These are phyloP conservation scores for Poeciliopsis gracilis DNA, from an alignment of 2,797 vertebrate genomes.

Conservation along the genomic window DNA sequence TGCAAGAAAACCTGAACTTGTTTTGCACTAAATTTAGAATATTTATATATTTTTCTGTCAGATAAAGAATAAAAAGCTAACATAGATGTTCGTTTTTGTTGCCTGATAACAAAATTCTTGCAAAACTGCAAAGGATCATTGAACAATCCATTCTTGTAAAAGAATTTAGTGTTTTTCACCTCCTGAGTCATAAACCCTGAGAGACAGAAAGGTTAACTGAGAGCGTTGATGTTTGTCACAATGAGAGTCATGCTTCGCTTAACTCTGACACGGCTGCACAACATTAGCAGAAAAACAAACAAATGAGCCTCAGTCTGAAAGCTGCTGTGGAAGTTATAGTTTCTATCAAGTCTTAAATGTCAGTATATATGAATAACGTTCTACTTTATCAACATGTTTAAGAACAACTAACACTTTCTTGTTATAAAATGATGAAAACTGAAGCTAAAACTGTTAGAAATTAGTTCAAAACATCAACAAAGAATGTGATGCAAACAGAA, in stretches of 20 bases:
- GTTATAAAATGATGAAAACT: too few relatives aligned
- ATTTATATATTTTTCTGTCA: neutral
- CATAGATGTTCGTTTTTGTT: neutral
- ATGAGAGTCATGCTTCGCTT: slow-evolving; percentile 2
- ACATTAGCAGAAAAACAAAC: neutral
- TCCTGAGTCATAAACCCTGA: neutral
- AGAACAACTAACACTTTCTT: neutral
- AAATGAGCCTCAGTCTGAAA: neutral
- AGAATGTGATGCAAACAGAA: neutral
- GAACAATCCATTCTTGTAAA: neutral
- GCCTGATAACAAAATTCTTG: neutral
- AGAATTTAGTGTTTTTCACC: neutral
- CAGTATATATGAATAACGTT: neutral
- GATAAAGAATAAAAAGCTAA: neutral
- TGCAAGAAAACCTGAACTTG: neutral
- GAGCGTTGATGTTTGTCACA: slow-evolving; percentile 2
- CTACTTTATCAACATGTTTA: neutral
- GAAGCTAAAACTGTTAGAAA: neutral
- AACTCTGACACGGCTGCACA: neutral
- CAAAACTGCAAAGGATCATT: neutral
- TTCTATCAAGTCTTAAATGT: neutral
- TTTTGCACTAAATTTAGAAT: neutral
- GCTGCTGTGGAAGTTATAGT: neutral
- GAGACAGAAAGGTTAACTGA: neutral
- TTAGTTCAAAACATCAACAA: neutral